A percentile compares a stretch with the other conserved stretches of the same genome.
phyloP scores from a whole-genome alignment of 2,113 vertebrate genomes.

The Corapipo altera region DNA sequence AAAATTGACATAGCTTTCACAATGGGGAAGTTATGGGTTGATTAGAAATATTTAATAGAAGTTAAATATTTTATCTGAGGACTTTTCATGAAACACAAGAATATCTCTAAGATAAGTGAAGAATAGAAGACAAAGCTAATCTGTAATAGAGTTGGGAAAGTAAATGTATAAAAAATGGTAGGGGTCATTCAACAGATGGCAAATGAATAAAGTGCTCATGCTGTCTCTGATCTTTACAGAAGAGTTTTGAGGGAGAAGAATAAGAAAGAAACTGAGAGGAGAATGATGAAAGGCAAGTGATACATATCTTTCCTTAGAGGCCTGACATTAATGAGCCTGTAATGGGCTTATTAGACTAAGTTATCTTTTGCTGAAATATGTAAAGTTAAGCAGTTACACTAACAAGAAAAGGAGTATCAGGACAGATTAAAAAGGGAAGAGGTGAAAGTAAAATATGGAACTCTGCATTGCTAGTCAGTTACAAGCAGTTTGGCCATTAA shows the following conservation, averaged over 20 bases:
- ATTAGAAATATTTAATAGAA: not conserved
- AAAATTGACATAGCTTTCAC: not conserved
- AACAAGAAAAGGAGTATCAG: not conserved
- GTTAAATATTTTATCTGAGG: not conserved
- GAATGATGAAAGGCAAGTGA: not conserved
- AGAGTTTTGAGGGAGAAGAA: not conserved
- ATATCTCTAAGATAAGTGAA: not conserved
- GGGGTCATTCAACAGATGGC: not conserved
- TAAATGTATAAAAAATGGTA: not conserved
- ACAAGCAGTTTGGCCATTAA: not conserved
- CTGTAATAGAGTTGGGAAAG: not conserved
- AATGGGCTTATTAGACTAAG: not conserved
- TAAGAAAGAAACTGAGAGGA: not conserved
- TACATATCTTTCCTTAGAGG: not conserved
- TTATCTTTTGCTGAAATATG: conserved; percentile 19
- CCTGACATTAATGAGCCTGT: not conserved
- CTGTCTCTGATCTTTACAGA: not conserved
- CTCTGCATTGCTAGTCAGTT: not conserved
- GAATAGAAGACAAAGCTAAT: not conserved
- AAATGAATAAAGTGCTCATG: not conserved
- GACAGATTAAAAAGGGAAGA: not conserved
- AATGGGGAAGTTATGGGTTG: not conserved
- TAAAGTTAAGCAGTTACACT: not conserved
- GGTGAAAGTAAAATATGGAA: not conserved
- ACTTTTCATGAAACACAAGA: not conserved